phyloP scores from a whole-genome alignment of 2,888 invertebrate species.

The Leptopterna dolabrata region DNA sequence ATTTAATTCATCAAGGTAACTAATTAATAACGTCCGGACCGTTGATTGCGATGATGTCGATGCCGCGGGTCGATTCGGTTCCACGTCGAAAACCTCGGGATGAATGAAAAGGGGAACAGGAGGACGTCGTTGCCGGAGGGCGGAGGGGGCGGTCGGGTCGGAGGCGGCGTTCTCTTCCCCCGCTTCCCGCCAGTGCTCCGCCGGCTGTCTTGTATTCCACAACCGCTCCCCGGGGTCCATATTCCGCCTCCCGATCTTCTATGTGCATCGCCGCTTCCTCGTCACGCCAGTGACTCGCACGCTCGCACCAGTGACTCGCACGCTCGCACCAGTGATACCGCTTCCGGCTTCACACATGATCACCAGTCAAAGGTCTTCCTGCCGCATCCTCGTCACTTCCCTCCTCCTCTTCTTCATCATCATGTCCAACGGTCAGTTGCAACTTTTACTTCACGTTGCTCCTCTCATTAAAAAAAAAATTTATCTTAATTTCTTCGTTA shows the following conservation, averaged over 20 bases:
- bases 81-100: background rate
- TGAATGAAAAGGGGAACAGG: background rate
- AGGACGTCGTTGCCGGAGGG: background rate
- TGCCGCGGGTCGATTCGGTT: too few species aligned
- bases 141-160: background rate
- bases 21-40: too few species aligned
- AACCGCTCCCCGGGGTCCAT: background rate
- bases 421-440: constrained; percentile 48
- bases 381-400: constrained; percentile 54
- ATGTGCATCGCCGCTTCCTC: background rate
- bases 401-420: constrained; percentile 56
- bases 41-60: too few species aligned
- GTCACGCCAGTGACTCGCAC: background rate
- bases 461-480: background rate
- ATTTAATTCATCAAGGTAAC: too few species aligned
- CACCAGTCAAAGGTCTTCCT: constrained; percentile 52
- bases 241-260: background rate
- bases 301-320: background rate
- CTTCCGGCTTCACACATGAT: constrained; percentile 37
- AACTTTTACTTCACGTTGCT: background rate
- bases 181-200: constrained; percentile 28
- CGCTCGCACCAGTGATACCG: background rate
- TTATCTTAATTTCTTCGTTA: too few species aligned
- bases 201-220: constrained; percentile 31
- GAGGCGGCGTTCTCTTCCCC: background rate